Percentiles rank a stretch among this genome's conserved stretches.
phyloP scores from a whole-genome alignment of 2,888 invertebrate genomes.

The Phaonia tiefii region DNA sequence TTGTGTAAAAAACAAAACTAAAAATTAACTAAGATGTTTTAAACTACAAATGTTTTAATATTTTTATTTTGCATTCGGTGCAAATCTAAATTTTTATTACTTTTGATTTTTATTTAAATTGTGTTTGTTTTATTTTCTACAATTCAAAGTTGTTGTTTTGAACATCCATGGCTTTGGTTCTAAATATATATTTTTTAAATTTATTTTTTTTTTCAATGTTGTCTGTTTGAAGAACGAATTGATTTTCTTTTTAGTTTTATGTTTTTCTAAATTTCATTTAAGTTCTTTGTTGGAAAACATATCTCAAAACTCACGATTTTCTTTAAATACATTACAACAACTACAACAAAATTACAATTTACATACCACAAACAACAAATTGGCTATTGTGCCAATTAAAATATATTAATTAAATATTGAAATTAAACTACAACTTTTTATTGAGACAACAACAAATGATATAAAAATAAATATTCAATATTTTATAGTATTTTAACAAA shows the following conservation, averaged over 20 bases:
- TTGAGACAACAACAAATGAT: slow-evolving; percentile 3
- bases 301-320: slow-evolving; percentile 49
- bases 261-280: slow-evolving; percentile 29
- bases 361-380: slow-evolving; percentile 20
- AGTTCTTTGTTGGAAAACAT: slow-evolving; percentile 54
- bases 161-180: slow-evolving; percentile 59
- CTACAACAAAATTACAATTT: slow-evolving; percentile 23
- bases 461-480: slow-evolving; percentile 48
- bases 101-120: slow-evolving; percentile 29
- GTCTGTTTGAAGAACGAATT: no score
- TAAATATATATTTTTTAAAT: slow-evolving; percentile 34
- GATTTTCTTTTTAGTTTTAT: slow-evolving; percentile 21
- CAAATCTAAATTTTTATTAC: no score
- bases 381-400: slow-evolving; percentile 42
- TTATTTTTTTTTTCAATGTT: slow-evolving; percentile 29
- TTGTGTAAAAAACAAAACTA: no score
- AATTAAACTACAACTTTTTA: slow-evolving; percentile 24
- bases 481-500: slow-evolving; percentile 59
- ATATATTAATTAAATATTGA: slow-evolving; percentile 24
- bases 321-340: slow-evolving; percentile 25
- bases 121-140: slow-evolving; percentile 15
- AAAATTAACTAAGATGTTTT: no score
- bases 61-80: no score
- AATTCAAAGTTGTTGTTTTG: slow-evolving; percentile 21
- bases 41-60: no score